phyloP scores from a whole-genome alignment of 2,888 invertebrate genomes.

The Lobophora halterata region DNA sequence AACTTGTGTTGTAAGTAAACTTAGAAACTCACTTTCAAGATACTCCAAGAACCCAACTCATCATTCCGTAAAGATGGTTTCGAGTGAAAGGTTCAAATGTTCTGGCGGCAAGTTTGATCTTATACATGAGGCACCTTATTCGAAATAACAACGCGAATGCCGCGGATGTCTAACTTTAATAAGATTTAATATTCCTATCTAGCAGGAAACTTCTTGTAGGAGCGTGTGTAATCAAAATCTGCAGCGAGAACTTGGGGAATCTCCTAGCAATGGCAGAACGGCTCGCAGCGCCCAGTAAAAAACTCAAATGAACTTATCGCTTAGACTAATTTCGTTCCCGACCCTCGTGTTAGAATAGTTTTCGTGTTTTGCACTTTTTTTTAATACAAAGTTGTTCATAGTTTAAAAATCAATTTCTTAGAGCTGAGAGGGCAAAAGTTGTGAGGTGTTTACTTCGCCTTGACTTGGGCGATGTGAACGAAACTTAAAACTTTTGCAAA shows the following conservation, averaged over 20 bases:
- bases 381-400: constrained; percentile 61
- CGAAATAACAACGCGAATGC: constrained; percentile 76
- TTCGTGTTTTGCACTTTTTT: constrained; percentile 64
- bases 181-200: constrained; percentile 80
- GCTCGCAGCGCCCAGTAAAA: constrained; percentile 59
- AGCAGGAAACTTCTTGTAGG: constrained; percentile 71
- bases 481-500: constrained; percentile 55
- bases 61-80: constrained; percentile 44
- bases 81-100: constrained; percentile 58
- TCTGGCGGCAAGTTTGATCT: constrained; percentile 56
- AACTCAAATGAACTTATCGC: constrained; percentile 78
- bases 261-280: constrained; percentile 70
- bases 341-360: constrained; percentile 74
- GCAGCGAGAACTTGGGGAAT: constrained; percentile 72
- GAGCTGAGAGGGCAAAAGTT: constrained; percentile 63
- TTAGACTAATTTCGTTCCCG: constrained; percentile 78
- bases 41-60: constrained; percentile 11
- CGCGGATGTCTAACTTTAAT: constrained; percentile 78
- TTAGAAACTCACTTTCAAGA: no score
- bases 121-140: constrained; percentile 76
- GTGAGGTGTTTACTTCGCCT: constrained; percentile 62
- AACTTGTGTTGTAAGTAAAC: no score
- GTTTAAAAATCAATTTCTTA: constrained; percentile 77
- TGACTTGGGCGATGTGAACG: constrained; percentile 47
- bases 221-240: constrained; percentile 81